A percentile compares a stretch with the other conserved stretches of the same genome.
These are phyloP conservation scores for Dinothrombium tinctorium DNA, from an alignment of 1,140 invertebrate genomes.

Conservation along the genomic window DNA sequence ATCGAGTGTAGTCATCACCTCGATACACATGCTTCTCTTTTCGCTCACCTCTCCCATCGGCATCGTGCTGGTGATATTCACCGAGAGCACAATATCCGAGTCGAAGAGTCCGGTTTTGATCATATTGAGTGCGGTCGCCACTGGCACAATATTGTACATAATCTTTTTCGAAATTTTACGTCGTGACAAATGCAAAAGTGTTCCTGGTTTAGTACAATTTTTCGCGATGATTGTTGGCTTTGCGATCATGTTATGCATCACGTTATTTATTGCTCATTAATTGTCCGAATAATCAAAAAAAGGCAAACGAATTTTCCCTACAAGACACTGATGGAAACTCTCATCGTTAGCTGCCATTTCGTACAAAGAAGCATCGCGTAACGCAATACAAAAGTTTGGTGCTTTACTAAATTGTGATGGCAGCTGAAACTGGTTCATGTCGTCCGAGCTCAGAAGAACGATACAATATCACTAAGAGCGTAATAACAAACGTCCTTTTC, in stretches of 20 bases:
- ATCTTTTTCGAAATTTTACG: constrained; percentile 72
- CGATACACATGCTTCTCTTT: constrained; percentile 5
- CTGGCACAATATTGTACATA: constrained; percentile 71
- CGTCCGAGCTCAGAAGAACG: no score
- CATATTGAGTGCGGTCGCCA: constrained; percentile 31
- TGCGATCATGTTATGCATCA: constrained; percentile 8
- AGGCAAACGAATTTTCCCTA: no score
- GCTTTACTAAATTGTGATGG: no score
- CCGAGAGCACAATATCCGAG: not conserved
- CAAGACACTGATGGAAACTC: no score
- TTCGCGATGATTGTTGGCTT: constrained; percentile 11
- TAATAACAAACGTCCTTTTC: no score
- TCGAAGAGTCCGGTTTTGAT: constrained; percentile 13
- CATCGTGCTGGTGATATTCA: not conserved
- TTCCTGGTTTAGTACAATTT: constrained; percentile 9
- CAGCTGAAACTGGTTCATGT: no score
- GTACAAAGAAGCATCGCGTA: no score
- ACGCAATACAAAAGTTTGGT: no score
- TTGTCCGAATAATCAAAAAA: not conserved
- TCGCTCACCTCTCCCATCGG: constrained; percentile 3
- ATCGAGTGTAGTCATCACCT: not conserved
- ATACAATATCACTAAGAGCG: no score
- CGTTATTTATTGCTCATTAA: constrained; percentile 3
- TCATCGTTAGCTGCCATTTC: no score
- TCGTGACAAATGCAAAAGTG: constrained; percentile 17